Evolutionary conservation across 2,888 invertebrate genomes (phyloP).

Genomic region (Philereme transversata): DNA sequence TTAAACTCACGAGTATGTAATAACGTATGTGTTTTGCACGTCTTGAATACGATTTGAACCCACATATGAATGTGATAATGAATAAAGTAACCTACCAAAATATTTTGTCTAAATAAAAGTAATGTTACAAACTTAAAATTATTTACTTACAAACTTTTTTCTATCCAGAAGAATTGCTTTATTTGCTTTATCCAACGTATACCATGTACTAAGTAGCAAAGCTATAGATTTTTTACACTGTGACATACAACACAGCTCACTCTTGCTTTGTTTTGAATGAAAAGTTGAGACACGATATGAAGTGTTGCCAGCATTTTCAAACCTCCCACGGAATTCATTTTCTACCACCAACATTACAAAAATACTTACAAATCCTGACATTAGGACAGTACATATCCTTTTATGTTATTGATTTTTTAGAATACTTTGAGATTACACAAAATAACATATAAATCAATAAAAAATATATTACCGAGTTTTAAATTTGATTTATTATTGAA

Average conservation of each 20-base stretch:
- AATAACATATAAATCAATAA: neutral
- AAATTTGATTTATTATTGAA: neutral
- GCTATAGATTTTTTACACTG: neutral
- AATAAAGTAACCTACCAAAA: no score
- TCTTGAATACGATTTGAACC: no score
- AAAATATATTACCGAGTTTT: neutral
- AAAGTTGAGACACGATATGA: neutral
- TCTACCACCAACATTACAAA: conserved; percentile 50
- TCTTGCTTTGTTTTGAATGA: neutral
- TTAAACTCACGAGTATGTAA: no score
- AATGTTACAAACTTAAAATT: no score
- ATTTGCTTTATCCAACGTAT: no score
- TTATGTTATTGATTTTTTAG: conserved; percentile 2
- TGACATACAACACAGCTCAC: neutral
- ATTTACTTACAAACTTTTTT: no score
- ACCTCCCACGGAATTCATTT: conserved; percentile 12
- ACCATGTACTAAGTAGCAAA: neutral
- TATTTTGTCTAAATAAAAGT: no score
- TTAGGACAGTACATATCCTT: conserved; percentile 28
- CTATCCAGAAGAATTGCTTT: no score
- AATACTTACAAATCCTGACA: conserved; percentile 41
- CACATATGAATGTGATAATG: no score
- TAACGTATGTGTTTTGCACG: no score
- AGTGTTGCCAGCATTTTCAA: conserved; percentile 16
- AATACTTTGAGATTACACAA: neutral